phyloP scores from a whole-genome alignment of 2,888 invertebrate species.

The Tridacna crocea region DNA sequence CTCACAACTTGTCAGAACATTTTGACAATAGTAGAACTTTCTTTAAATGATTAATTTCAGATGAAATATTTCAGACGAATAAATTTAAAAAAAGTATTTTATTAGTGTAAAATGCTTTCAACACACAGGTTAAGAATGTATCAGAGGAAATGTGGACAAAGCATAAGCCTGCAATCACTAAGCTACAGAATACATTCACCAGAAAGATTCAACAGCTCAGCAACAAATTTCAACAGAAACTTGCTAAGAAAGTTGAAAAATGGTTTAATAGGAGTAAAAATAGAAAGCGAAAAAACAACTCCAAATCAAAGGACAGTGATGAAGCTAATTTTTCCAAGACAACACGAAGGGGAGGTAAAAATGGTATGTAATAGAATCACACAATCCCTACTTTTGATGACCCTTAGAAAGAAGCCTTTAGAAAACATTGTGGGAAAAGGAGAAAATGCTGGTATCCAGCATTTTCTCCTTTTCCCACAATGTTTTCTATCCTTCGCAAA shows the following conservation, averaged over 20 bases:
- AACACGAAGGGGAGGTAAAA: constrained; percentile 3
- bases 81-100: too few species aligned
- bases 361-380: background rate
- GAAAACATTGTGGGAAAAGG: too few species aligned
- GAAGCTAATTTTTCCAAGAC: constrained; percentile 15
- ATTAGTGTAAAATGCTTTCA: too few species aligned
- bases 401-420: too few species aligned
- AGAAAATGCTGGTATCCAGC: too few species aligned
- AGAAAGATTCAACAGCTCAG: constrained; percentile 37
- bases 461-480: too few species aligned
- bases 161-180: constrained; percentile 37
- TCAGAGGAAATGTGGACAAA: constrained; percentile 46
- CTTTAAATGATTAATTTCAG: too few species aligned
- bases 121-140: constrained; percentile 46
- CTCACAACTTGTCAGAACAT: too few species aligned
- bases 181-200: constrained; percentile 31
- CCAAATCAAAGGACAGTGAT: background rate
- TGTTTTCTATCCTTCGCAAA: too few species aligned
- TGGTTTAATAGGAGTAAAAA: constrained; percentile 33
- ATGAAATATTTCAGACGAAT: too few species aligned
- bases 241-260: constrained; percentile 37
- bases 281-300: background rate
- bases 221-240: constrained; percentile 46
- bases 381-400: too few species aligned
- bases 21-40: too few species aligned